Conservation (phyloP, 2,113 vertebrate genomes). For the Collichthys lucidus region DNA sequence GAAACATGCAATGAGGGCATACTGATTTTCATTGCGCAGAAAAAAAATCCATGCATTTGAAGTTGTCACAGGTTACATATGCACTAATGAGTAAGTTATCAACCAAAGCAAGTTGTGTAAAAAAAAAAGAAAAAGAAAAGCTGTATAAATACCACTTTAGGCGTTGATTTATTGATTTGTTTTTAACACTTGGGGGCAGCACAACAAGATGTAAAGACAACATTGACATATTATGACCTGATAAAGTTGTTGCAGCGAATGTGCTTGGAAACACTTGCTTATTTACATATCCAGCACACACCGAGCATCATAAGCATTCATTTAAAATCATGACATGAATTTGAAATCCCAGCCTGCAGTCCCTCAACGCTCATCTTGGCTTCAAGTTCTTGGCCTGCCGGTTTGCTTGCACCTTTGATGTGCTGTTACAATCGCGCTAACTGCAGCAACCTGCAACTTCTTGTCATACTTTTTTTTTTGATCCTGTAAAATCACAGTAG, state of each 20-base stretch:
- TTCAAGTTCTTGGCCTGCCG: constrained; percentile 19
- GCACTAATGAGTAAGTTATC: no score
- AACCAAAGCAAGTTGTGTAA: no score
- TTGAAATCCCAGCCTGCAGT: constrained; percentile 37
- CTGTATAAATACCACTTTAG: background rate
- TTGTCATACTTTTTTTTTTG: constrained; percentile 43
- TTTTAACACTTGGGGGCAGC: background rate
- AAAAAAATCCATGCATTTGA: background rate
- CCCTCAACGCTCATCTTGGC: constrained; percentile 20
- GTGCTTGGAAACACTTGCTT: background rate
- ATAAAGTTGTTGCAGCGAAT: background rate
- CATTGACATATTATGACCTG: background rate
- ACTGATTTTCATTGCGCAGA: background rate
- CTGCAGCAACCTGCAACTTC: constrained; percentile 50
- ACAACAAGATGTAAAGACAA: background rate
- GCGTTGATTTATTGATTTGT: background rate
- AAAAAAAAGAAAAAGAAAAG: no score
- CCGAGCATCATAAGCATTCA: background rate
- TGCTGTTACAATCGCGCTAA: constrained; percentile 46
- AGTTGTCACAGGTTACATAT: background rate
- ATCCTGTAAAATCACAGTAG: constrained; percentile 2
- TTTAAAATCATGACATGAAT: constrained; percentile 10
- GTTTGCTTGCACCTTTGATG: constrained; percentile 55
- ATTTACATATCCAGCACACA: background rate
- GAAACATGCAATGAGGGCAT: background rate